Base-by-base conservation (phyloP, 2,113 vertebrate genomes). In the Aleadryas rufinucha region DNA sequence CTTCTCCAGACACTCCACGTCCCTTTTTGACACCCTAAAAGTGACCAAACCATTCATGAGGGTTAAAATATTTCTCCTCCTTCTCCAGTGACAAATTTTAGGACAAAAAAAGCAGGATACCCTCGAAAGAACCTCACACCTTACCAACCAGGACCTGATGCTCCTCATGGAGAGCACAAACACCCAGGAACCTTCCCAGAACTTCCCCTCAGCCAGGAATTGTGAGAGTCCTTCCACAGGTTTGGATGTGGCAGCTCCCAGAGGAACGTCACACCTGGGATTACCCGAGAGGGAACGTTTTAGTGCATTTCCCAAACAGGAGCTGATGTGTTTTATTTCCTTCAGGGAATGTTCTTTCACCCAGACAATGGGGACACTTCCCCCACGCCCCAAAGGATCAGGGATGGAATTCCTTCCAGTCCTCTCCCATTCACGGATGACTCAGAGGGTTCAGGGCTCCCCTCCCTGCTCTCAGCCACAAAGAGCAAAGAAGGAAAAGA, bases 301-400 rank as follows among this genome's bases (percentile, higher is more conserved):
- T 16, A 45, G 30, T 76, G 63, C 59, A 8, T 86, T 74, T 68
- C 72, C 39, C 50, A 41, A 42, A 42, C 37, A 35, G 93, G 37
- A 96, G 54, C 64, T 75, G 95, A 59, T 70, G 65, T 18, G 24
- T 47, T 93, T 74, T 68, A 78, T 94, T 97, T 91, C 74, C 84
- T 89, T 65, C 19, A 50, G 59, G 1, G 0, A 91, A 78, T 23
- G 56, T 59, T 64, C 61, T 85, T 71, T 47, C 56, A 61, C 41
- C 16, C 12, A 39, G 61, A 93, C 93, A 97, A 93, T 90, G 90
- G 70, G 89, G 87, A 59, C 26, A 70, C 54, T 95, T 97, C 93
- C 87, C 89, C 91, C 91, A 69, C 59, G 1, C 89, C 93, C 87
- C 45, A 3, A 27, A 91, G 72, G 54, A 61, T 87, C 64, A 17